These are phyloP conservation scores for Dioctria linearis DNA, from an alignment of 2,888 invertebrate species.

Conservation along the genomic window DNA sequence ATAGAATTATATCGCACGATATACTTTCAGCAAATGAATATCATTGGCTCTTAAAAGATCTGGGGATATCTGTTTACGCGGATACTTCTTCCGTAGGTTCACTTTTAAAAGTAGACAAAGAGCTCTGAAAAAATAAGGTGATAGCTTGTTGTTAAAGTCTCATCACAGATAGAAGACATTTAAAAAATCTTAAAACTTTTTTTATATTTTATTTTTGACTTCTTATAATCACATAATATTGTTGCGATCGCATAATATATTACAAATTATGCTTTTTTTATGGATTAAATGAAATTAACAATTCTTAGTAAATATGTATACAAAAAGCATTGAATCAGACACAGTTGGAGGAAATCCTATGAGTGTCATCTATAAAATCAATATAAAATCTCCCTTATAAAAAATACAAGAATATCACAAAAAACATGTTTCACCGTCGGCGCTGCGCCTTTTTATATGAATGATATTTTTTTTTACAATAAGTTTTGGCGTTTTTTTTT, in stretches of 20 bases:
- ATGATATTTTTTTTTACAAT: neutral
- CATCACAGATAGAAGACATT: too few species aligned
- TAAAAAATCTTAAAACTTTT: neutral
- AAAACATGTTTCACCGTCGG: slow-evolving; percentile 17
- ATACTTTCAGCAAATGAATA: too few species aligned
- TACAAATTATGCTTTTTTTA: slow-evolving; percentile 23
- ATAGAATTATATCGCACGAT: too few species aligned
- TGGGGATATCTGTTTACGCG: too few species aligned
- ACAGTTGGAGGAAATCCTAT: slow-evolving; percentile 5
- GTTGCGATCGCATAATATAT: slow-evolving; percentile 21
- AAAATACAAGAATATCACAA: slow-evolving; percentile 35
- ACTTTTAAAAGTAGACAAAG: neutral
- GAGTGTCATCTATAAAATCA: neutral
- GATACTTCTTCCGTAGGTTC: neutral
- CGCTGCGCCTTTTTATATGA: neutral
- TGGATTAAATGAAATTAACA: neutral
- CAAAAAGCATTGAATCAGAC: slow-evolving; percentile 22
- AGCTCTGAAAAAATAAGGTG: too few species aligned
- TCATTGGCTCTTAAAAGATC: too few species aligned
- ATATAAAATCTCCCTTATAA: slow-evolving; percentile 27
- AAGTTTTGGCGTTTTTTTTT: too few species aligned
- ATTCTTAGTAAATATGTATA: slow-evolving; percentile 22
- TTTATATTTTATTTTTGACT: slow-evolving; percentile 17
- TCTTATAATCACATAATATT: slow-evolving; percentile 26
- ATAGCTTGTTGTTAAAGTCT: too few species aligned